Percentiles rank a stretch among this genome's conserved stretches.
Evolutionary conservation across 2,113 vertebrate species (phyloP).

Genomic region (Nyctereutes procyonoides): DNA sequence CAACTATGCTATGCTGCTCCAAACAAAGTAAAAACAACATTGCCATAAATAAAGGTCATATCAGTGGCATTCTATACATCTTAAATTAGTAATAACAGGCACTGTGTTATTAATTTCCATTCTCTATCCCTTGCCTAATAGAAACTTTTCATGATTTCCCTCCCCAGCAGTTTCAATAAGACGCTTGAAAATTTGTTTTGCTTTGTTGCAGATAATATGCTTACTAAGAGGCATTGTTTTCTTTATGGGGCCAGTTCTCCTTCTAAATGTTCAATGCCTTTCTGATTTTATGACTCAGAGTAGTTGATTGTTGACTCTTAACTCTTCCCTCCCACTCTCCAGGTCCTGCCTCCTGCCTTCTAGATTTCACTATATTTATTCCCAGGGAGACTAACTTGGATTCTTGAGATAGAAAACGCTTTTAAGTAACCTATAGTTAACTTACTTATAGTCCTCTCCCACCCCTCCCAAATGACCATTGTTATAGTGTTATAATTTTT

Average conservation of each 20-base stretch:
- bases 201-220: constrained; percentile 83
- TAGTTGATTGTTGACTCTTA: constrained; percentile 74
- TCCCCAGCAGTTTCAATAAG: constrained; percentile 76
- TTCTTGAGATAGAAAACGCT: constrained; percentile 48
- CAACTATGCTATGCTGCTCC: background rate
- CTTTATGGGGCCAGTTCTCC: constrained; percentile 79
- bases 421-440: constrained; percentile 35
- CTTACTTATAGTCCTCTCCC: background rate
- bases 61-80: constrained; percentile 44
- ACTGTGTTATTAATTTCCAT: constrained; percentile 63
- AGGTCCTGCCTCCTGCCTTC: constrained; percentile 47
- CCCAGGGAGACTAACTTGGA: constrained; percentile 26
- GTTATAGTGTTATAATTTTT: constrained; percentile 7
- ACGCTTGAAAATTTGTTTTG: constrained; percentile 80
- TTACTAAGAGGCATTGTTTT: constrained; percentile 82
- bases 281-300: constrained; percentile 80
- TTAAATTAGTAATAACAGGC: constrained; percentile 51
- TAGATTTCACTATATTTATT: constrained; percentile 61
- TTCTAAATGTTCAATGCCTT: constrained; percentile 83
- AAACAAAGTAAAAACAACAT: constrained; percentile 22
- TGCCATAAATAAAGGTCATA: constrained; percentile 61
- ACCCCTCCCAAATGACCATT: background rate
- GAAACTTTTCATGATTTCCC: constrained; percentile 71
- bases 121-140: constrained; percentile 37
- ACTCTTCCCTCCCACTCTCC: constrained; percentile 71